Evolutionary conservation across 2,113 vertebrate species (phyloP), one percentile per base, ranked within the genome.

Genomic region (Cololabis saira): DNA sequence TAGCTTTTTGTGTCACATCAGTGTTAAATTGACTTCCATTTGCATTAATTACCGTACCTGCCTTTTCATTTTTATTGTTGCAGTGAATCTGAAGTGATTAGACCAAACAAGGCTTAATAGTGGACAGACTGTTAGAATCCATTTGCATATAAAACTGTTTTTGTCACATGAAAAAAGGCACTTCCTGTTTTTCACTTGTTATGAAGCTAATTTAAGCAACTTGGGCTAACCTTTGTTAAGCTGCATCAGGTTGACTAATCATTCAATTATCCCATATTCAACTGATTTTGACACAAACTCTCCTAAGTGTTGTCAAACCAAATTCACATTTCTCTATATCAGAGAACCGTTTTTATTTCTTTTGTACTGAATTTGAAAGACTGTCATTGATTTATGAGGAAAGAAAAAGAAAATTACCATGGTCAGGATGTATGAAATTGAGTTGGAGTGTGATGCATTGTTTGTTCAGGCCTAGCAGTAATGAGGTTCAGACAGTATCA

Each of bases 341-440:
- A 11, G 33, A 37, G 33, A 81, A 64, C 48, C 33, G 57, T 37
- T 57, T 24, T 56, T 57, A 24, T 81, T 72, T 62, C 49, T 43
- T 60, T 65, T 61, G 61, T 58, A 65, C 79, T 79, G 66, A 68
- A 79, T 67, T 56, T 69, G 62, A 74, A 37, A 49, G 56, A 74
- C 62, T 84, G 82, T 83, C 81, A 81, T 77, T 92, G 89, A 91
- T 89, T 84, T 80, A 84, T 88, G 77, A 82, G 62, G 54, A 80
- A 63, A 85, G 85, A 76, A 76, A 64, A 40, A 80, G 33, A 76
- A 74, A 83, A 87, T 88, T 74, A 88, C 83, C 80, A 77, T 81
- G 87, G 82, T 85, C 78, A 82, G 81, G 78, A 88, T 86, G 85
- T 89, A 90, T 86, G 86, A 90, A 91, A 91, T 90, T 82, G 84